Evolutionary conservation across 2,888 invertebrate species (phyloP).

Genomic region (Pimpla rufipes): DNA sequence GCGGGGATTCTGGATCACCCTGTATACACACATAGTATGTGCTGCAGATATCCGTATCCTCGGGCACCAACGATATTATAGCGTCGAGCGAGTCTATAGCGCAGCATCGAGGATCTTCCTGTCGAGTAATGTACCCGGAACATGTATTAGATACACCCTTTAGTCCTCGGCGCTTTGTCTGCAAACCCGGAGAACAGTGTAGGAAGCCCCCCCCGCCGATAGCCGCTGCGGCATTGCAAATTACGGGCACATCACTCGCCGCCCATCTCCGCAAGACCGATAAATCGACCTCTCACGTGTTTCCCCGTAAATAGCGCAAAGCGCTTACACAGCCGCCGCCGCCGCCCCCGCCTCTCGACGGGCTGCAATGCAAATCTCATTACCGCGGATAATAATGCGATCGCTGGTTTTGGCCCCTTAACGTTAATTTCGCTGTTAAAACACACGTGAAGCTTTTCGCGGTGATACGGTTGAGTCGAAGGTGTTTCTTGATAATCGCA

Average conservation of each 20-base stretch:
- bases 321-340: neutral
- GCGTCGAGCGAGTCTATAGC: slow-evolving; percentile 18
- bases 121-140: neutral
- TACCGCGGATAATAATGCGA: slow-evolving; percentile 3
- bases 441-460: neutral
- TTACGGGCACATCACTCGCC: slow-evolving; percentile 63
- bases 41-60: slow-evolving; percentile 21
- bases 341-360: slow-evolving; percentile 10
- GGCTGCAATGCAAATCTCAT: slow-evolving; percentile 46
- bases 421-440: neutral
- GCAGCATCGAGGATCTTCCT: slow-evolving; percentile 1
- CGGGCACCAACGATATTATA: slow-evolving; percentile 34
- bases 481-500: no score
- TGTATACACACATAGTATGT: no score
- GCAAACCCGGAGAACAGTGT: slow-evolving; percentile 36
- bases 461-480: no score
- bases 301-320: slow-evolving; percentile 53
- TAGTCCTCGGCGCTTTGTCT: slow-evolving; percentile 2
- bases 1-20: no score
- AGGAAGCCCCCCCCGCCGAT: slow-evolving; percentile 66
- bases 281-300: slow-evolving; percentile 66
- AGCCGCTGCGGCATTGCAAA: slow-evolving; percentile 68
- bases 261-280: slow-evolving; percentile 67
- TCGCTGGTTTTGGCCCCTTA: neutral
- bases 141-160: slow-evolving; percentile 37